Base-by-base conservation (phyloP, 2,888 invertebrate species). In the Pristionchus arcanus region DNA sequence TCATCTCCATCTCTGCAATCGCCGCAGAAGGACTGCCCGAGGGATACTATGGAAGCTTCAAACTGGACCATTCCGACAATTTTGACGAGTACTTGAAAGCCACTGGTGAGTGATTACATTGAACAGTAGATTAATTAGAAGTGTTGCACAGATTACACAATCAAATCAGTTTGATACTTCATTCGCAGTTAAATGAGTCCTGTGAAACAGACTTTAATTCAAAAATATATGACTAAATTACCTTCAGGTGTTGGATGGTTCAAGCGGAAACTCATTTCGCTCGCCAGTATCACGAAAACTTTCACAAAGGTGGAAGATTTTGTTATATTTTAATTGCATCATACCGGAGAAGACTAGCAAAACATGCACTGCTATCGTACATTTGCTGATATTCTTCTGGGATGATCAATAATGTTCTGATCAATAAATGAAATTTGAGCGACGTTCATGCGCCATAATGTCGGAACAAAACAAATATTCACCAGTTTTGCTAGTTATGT, bases 241-340 rank as follows among this genome's bases (percentile, higher is more conserved):
- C 42, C 19, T 28, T 3, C 49, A 85, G 85, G 85, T 9, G 90
- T 92, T 83, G 91, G 92, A 3, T 92, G 93, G 93, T 90, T 92
- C 90, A 93, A 90, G 85, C 92, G 92, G 11, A 90, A 91, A 63
- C 74, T 92, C 83, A 91, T 92, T 81, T 90, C 91, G 59, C 71
- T 92, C 71, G 93, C 91, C 19, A 88, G 68, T 37, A 71, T 91
- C 71, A 91, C 91, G 34, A 92, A 92, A 87, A 90, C 86, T 34
- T 93, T 93, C 90, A 90, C 90, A 37, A 91, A 91, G 87, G 90
- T 84, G 19, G 77, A 88, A 34, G 55, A 71, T 13, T 1, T 13
- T 16, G 16, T 71, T 71, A 34, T 3, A 31, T 5, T 25, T n/a
- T n/a, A n/a, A n/a, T n/a, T n/a, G n/a, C n/a, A n/a, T n/a, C n/a